These are phyloP conservation scores for Noctua pronuba DNA, from an alignment of 2,888 invertebrate genomes.

Conservation along the genomic window DNA sequence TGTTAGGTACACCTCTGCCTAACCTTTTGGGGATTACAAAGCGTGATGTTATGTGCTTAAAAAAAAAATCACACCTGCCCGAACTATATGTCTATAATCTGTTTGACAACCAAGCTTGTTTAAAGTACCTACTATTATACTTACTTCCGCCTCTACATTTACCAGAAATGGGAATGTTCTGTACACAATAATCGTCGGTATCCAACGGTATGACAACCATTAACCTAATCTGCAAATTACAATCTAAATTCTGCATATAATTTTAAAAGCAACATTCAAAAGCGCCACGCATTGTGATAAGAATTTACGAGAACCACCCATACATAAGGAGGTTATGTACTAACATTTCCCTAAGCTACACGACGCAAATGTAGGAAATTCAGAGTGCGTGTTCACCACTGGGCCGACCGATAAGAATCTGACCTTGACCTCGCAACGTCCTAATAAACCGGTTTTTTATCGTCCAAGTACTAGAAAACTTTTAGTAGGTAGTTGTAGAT, in stretches of 20 bases:
- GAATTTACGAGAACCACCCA: slow-evolving; percentile 40
- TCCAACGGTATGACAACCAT: not conserved
- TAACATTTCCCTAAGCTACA: slow-evolving; percentile 34
- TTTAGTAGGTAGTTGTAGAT: slow-evolving; percentile 55
- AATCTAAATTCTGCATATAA: slow-evolving; percentile 57
- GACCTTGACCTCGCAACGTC: slow-evolving; percentile 50
- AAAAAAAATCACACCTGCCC: not conserved
- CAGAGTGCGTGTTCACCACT: slow-evolving; percentile 55
- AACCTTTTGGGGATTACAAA: too few relatives aligned
- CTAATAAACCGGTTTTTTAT: slow-evolving; percentile 57
- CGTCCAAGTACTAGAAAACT: slow-evolving; percentile 54
- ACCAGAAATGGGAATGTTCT: not conserved
- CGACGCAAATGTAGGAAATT: slow-evolving; percentile 33
- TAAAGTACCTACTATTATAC: not conserved
- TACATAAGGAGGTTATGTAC: slow-evolving; percentile 44
- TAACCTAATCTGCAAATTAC: slow-evolving; percentile 42
- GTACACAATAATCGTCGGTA: not conserved
- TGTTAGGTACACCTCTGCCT: too few relatives aligned
- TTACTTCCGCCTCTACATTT: not conserved
- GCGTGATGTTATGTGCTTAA: too few relatives aligned
- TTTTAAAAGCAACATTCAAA: slow-evolving; percentile 42
- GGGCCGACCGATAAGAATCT: slow-evolving; percentile 49
- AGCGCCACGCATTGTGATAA: slow-evolving; percentile 43
- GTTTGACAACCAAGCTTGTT: not conserved
- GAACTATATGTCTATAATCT: not conserved